Percentiles rank a stretch among this genome's conserved stretches.
Conservation (phyloP, 2,888 invertebrate species). For the Cartodere bifasciata region DNA sequence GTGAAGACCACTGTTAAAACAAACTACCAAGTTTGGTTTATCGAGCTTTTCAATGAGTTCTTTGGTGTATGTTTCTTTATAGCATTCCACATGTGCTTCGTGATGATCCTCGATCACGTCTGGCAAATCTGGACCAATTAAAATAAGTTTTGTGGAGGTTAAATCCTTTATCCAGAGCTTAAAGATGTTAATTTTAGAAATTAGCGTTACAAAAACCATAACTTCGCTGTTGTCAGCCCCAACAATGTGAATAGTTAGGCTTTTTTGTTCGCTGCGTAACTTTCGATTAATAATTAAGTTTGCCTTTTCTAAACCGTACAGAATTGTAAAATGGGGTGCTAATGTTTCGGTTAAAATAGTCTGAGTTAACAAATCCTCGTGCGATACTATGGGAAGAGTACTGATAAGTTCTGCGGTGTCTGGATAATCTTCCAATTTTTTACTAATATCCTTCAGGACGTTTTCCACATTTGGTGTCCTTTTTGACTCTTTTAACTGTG, state of each 20-base stretch:
- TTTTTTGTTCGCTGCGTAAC: not conserved
- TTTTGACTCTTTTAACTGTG: constrained; percentile 5
- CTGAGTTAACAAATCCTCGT: not conserved
- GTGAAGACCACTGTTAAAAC: constrained; percentile 9
- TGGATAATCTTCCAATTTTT: constrained; percentile 3
- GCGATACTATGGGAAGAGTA: constrained; percentile 1
- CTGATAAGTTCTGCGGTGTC: not conserved
- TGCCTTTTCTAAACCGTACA: constrained; percentile 8
- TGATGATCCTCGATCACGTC: not conserved
- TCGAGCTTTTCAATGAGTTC: constrained; percentile 1
- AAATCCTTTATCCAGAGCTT: constrained; percentile 9
- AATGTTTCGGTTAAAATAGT: constrained; percentile 7
- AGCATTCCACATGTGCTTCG: constrained; percentile 7
- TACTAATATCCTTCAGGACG: constrained; percentile 5
- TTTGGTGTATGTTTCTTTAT: constrained; percentile 8
- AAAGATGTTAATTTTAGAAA: constrained; percentile 3
- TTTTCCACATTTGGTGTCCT: not conserved
- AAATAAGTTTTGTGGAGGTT: constrained; percentile 5
- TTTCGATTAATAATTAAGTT: constrained; percentile 3
- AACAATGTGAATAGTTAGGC: constrained; percentile 7
- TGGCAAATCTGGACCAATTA: constrained; percentile 8
- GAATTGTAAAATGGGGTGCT: constrained; percentile 6
- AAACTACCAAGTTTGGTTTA: constrained; percentile 7
- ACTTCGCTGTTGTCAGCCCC: constrained; percentile 9
- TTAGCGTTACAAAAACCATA: constrained; percentile 2